Conservation (phyloP, 2,797 vertebrate genomes). For the Urophycis tenuis region DNA sequence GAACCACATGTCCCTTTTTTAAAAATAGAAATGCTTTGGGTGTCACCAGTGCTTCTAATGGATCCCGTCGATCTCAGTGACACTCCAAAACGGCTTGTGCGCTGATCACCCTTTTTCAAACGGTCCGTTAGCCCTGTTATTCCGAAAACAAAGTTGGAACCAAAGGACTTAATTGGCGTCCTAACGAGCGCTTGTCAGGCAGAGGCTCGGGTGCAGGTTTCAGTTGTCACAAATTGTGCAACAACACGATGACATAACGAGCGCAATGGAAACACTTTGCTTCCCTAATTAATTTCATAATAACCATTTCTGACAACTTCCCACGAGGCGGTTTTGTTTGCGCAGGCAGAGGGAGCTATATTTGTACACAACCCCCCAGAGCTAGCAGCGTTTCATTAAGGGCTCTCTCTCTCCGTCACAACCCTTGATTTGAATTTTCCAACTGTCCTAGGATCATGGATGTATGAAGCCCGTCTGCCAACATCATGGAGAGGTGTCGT, state of each 20-base stretch:
- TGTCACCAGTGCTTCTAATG: not conserved
- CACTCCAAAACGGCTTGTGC: not conserved
- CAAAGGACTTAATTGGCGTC: not conserved
- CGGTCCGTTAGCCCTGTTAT: not conserved
- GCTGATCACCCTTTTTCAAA: not conserved
- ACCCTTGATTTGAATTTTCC: not conserved
- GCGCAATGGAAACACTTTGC: constrained; percentile 34
- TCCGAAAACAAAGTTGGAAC: not conserved
- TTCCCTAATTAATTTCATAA: constrained; percentile 23
- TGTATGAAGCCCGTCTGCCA: not conserved
- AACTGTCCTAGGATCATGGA: not conserved
- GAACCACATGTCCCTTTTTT: not conserved
- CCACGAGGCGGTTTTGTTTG: constrained; percentile 7
- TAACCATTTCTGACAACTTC: constrained; percentile 5
- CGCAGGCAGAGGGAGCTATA: not conserved
- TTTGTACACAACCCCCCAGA: not conserved
- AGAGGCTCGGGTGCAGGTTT: not conserved
- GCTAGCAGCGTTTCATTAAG: not conserved
- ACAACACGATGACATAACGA: constrained; percentile 6
- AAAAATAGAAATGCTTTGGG: not conserved
- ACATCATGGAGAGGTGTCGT: not conserved
- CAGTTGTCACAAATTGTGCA: not conserved
- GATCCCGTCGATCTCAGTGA: not conserved
- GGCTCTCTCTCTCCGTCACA: not conserved
- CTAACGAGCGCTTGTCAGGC: not conserved